Evolutionary conservation across 2,888 invertebrate species (phyloP).

Genomic region (Calameuta idolon): DNA sequence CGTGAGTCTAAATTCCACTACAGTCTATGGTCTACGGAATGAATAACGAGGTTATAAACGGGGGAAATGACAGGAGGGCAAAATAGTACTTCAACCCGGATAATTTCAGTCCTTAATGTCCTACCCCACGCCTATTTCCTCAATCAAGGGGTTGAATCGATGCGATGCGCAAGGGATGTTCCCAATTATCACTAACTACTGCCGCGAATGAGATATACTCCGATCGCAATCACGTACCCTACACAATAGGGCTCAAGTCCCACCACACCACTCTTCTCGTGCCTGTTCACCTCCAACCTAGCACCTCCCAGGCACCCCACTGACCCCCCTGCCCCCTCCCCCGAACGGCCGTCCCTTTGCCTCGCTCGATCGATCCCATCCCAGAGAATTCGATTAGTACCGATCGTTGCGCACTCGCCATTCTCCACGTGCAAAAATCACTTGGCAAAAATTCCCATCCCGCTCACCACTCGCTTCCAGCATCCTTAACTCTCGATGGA

Average conservation of each 20-base stretch:
- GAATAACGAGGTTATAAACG: slow-evolving; percentile 34
- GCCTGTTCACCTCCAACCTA: too few species aligned
- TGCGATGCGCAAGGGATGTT: slow-evolving; percentile 61
- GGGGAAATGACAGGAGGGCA: slow-evolving; percentile 28
- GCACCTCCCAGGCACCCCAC: too few species aligned
- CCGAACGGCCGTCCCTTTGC: too few species aligned
- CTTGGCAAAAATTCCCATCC: too few species aligned
- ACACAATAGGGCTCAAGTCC: background rate
- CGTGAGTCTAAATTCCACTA: slow-evolving; percentile 13
- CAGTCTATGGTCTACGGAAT: slow-evolving; percentile 8
- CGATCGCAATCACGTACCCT: slow-evolving; percentile 7
- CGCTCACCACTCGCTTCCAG: too few species aligned
- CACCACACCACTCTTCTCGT: too few species aligned
- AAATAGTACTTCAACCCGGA: slow-evolving; percentile 35
- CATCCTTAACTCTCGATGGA: too few species aligned
- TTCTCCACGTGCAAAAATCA: too few species aligned
- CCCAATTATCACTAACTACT: slow-evolving; percentile 63
- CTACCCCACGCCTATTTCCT: slow-evolving; percentile 55
- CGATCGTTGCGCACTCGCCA: too few species aligned
- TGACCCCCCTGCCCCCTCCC: too few species aligned
- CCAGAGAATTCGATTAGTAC: too few species aligned
- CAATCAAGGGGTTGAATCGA: slow-evolving; percentile 58
- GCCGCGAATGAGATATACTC: slow-evolving; percentile 44
- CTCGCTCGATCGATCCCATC: too few species aligned
- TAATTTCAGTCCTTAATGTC: slow-evolving; percentile 50